A percentile compares a stretch with the other conserved stretches of the same genome.
phyloP scores from a whole-genome alignment of 2,113 vertebrate genomes.

The Tupaia chinensis region DNA sequence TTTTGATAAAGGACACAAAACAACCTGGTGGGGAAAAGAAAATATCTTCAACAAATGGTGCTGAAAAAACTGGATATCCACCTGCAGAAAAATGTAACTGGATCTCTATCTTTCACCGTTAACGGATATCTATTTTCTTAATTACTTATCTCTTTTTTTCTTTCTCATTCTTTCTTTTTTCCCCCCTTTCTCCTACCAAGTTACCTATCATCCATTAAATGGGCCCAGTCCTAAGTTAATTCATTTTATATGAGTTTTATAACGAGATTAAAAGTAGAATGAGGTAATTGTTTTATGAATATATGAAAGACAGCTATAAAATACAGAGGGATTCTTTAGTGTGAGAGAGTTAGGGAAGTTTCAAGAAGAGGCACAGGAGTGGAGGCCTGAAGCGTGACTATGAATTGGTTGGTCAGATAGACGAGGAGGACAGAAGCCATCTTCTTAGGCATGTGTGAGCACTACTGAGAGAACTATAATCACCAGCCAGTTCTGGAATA shows the following conservation, averaged over 20 bases:
- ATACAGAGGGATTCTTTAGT: not conserved
- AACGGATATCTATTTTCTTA: too few relatives aligned
- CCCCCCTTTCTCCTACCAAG: not conserved
- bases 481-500: not conserved
- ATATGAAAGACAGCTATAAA: not conserved
- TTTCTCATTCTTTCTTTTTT: too few relatives aligned
- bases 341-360: not conserved
- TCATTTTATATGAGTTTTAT: not conserved
- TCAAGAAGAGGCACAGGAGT: too few relatives aligned
- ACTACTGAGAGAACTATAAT: not conserved
- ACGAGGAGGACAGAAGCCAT: not conserved
- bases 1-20: too few relatives aligned
- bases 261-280: not conserved
- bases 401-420: not conserved
- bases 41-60: too few relatives aligned
- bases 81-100: too few relatives aligned
- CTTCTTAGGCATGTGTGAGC: not conserved
- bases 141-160: not conserved
- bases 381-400: not conserved
- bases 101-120: too few relatives aligned
- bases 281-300: not conserved
- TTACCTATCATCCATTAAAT: not conserved
- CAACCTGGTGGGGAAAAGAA: too few relatives aligned
- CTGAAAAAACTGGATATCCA: too few relatives aligned
- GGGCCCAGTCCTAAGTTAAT: not conserved